phyloP scores from a whole-genome alignment of 2,888 invertebrate species.

The Schizaphis graminum region DNA sequence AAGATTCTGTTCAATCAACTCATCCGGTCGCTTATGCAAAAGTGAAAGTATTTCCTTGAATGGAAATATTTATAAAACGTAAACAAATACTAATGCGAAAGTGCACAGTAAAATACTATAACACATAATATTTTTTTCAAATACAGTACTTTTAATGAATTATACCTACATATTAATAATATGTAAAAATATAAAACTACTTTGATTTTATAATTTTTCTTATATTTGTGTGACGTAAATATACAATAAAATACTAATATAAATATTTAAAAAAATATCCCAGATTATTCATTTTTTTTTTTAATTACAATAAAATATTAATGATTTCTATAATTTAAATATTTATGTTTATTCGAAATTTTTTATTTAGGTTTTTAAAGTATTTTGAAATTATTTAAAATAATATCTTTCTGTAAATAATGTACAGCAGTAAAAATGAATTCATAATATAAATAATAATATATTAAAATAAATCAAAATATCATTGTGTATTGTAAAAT shows the following conservation, averaged over 20 bases:
- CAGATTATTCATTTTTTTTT: neutral
- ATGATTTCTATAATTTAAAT: too few relatives aligned
- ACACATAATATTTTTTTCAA: neutral
- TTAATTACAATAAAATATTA: neutral
- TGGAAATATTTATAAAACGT: neutral
- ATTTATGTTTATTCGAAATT: too few relatives aligned
- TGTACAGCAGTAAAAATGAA: too few relatives aligned
- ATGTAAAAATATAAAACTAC: neutral
- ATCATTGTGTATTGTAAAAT: too few relatives aligned
- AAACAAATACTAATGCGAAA: conserved; percentile 49
- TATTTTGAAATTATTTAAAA: too few relatives aligned
- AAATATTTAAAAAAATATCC: neutral
- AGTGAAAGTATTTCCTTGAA: conserved; percentile 46
- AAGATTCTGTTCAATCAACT: neutral
- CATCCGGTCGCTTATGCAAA: conserved; percentile 5
- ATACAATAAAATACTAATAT: neutral
- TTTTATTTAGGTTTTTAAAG: too few relatives aligned
- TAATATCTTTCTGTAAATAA: too few relatives aligned
- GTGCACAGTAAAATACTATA: neutral
- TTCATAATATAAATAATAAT: too few relatives aligned
- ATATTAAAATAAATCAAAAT: too few relatives aligned
- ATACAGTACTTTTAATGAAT: neutral
- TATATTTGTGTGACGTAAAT: neutral
- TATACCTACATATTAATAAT: neutral
- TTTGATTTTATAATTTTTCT: too few relatives aligned